These are phyloP conservation scores for Cataglyphis rosenhaueri DNA, from an alignment of 2,888 invertebrate species.

Conservation along the genomic window DNA sequence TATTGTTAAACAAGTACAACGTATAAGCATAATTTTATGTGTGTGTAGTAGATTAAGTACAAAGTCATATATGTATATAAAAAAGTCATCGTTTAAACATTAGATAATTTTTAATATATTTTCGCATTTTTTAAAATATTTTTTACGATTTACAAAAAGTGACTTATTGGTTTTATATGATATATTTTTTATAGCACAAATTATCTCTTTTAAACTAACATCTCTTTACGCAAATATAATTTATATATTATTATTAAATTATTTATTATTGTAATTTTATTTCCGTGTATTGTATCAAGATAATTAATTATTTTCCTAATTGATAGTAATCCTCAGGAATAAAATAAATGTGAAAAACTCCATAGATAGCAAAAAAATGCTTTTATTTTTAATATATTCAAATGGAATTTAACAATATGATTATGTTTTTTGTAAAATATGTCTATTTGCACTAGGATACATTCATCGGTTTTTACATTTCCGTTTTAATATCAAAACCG, in stretches of 20 bases:
- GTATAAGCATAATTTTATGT: background rate
- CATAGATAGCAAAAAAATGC: slow-evolving; percentile 29
- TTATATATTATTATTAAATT: background rate
- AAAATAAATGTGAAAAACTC: slow-evolving; percentile 1
- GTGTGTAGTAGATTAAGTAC: background rate
- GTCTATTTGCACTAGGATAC: background rate
- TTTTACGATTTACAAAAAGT: background rate
- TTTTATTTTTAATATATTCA: slow-evolving; percentile 48
- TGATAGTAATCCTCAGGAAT: background rate
- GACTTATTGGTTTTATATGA: background rate
- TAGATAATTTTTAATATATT: background rate
- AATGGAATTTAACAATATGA: slow-evolving; percentile 45
- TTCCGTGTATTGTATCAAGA: background rate
- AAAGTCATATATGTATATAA: background rate
- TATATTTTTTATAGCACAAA: background rate
- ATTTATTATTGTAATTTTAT: background rate
- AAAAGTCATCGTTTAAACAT: slow-evolving; percentile 3
- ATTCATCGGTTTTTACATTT: background rate
- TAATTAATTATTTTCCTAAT: slow-evolving; percentile 17
- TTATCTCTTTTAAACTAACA: background rate
- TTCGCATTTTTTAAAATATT: slow-evolving; percentile 9
- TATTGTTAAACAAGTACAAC: background rate
- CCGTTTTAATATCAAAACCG: background rate
- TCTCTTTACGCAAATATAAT: background rate
- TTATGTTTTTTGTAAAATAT: slow-evolving; percentile 14